Evolutionary conservation across 1,140 invertebrate genomes (phyloP).

Genomic region (Camponotus floridanus): DNA sequence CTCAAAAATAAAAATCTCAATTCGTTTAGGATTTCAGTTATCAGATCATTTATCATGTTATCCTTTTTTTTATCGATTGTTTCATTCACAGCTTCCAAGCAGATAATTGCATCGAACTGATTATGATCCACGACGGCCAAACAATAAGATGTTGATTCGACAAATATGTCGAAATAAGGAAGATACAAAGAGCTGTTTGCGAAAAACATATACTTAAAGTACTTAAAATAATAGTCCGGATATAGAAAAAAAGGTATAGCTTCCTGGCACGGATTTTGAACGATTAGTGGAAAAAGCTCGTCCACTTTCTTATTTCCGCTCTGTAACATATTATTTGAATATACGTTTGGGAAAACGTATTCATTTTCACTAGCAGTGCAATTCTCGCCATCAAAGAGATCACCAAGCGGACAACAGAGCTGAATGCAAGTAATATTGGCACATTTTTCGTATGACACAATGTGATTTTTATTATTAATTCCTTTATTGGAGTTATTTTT

Average conservation of each 20-base stretch:
- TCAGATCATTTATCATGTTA: constrained; percentile 1
- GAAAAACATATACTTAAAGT: constrained; percentile 86
- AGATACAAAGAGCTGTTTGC: constrained; percentile 86
- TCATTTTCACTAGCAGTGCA: constrained; percentile 3
- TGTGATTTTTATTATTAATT: not conserved
- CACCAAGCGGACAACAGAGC: constrained; percentile 49
- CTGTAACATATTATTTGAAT: not conserved
- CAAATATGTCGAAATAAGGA: constrained; percentile 64
- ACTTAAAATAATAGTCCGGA: constrained; percentile 67
- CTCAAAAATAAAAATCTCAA: constrained; percentile 71
- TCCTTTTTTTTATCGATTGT: no score
- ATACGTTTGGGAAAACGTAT: constrained; percentile 39
- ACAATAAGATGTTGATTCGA: constrained; percentile 66
- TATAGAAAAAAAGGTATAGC: constrained; percentile 83
- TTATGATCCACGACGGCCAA: constrained; percentile 46
- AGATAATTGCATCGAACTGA: constrained; percentile 64
- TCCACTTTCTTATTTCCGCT: not conserved
- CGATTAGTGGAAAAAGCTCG: constrained; percentile 23
- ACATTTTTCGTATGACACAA: not conserved
- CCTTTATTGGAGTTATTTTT: no score
- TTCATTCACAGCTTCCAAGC: not conserved
- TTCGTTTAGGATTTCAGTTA: not conserved
- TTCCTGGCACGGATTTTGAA: constrained; percentile 60
- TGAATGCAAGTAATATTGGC: not conserved
- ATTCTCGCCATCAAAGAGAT: not conserved